Evolutionary conservation across 2,113 vertebrate species (phyloP).

Genomic region (Odocoileus hemionus): DNA sequence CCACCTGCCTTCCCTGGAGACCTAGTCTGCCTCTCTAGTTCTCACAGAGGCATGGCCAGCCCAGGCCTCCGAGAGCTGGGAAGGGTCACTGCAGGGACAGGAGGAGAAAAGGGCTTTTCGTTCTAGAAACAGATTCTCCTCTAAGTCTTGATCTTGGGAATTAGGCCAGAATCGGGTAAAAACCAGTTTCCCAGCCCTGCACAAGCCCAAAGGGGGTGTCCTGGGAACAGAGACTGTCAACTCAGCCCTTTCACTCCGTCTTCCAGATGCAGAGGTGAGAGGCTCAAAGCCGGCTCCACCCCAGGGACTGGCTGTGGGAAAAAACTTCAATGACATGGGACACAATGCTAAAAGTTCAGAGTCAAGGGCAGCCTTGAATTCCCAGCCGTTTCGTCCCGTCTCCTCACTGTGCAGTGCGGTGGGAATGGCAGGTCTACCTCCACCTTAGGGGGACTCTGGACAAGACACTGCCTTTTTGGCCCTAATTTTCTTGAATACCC

Average conservation of each 20-base stretch:
- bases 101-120: neutral
- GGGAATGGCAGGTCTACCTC: neutral
- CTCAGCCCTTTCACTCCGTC: neutral
- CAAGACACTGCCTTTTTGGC: neutral
- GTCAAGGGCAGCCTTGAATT: neutral
- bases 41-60: constrained; percentile 15
- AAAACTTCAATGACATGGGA: neutral
- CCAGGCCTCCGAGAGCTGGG: neutral
- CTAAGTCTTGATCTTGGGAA: constrained; percentile 22
- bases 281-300: neutral
- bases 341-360: neutral
- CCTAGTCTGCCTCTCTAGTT: neutral
- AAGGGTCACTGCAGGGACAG: neutral
- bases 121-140: constrained; percentile 37
- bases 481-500: neutral
- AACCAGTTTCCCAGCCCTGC: neutral
- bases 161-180: neutral
- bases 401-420: neutral
- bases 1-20: constrained; percentile 50
- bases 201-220: neutral
- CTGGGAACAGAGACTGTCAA: neutral
- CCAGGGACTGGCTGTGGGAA: neutral
- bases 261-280: neutral
- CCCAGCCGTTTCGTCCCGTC: neutral
- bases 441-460: neutral